These are phyloP conservation scores for Neria commutata DNA, from an alignment of 2,888 invertebrate species.

Conservation along the genomic window DNA sequence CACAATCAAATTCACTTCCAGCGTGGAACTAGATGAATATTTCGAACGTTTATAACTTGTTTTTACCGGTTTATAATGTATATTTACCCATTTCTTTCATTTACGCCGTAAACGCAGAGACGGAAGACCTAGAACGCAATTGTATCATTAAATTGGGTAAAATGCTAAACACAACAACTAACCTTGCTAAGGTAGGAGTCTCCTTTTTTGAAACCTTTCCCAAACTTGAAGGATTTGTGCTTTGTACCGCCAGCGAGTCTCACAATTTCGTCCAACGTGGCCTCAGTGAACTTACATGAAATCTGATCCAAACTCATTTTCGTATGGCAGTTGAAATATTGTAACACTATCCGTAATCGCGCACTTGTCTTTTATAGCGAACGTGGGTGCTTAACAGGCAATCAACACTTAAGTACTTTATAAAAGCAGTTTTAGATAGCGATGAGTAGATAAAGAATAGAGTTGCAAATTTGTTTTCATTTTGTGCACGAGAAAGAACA, in stretches of 20 bases:
- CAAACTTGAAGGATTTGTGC: conserved; percentile 61
- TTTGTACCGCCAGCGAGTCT: conserved; percentile 53
- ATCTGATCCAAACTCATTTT: conserved; percentile 46
- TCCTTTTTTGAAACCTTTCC: conserved; percentile 66
- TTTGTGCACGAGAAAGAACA: too few relatives aligned
- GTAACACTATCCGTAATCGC: too few relatives aligned
- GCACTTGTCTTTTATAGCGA: too few relatives aligned
- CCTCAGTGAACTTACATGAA: conserved; percentile 59
- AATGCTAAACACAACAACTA: too few relatives aligned
- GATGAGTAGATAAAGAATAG: background rate
- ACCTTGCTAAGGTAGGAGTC: conserved; percentile 74
- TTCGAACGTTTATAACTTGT: background rate
- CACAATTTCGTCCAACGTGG: conserved; percentile 60
- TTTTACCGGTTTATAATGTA: background rate
- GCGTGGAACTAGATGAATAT: conserved; percentile 31
- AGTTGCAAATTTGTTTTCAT: too few relatives aligned
- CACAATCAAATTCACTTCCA: conserved; percentile 66
- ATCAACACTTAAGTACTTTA: too few relatives aligned
- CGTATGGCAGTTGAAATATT: too few relatives aligned
- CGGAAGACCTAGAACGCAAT: too few relatives aligned
- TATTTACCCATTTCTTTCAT: conserved; percentile 42
- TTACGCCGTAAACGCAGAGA: conserved; percentile 64
- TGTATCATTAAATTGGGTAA: too few relatives aligned
- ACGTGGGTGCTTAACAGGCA: too few relatives aligned
- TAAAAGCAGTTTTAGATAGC: background rate